Evolutionary conservation across 2,888 invertebrate species (phyloP), one percentile per base, ranked within the genome.

Genomic region (Phrixothrix hirtus): DNA sequence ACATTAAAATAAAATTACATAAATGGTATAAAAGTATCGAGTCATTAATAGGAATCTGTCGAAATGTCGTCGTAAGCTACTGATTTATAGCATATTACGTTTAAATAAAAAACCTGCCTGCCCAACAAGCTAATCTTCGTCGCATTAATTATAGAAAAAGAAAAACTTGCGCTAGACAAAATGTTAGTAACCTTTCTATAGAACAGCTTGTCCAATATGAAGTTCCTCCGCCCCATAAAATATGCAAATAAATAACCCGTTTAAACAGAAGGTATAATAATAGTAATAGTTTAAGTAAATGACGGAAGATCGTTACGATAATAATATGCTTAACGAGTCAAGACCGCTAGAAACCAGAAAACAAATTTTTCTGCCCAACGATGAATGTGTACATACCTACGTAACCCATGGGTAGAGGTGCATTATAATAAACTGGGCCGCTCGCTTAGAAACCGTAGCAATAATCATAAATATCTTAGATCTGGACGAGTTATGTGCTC

Each of bases 121-220:
- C 16, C 39, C 9, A 34, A 39, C 39, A 12, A 50, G 31, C 37
- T 31, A 50, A 50, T 44, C 38, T 42, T 38, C 43, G 43, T 29
- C 29, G 39, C 43, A 37, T 43, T 48, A 48, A 41, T 48, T 41
- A 48, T 27, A 11, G 41, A 34, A 48, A 42, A 48, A 34, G 16
- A 35, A 41, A 39, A 29, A 48, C 15, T n/a, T 31, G 25, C 42
- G 35, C 16, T 30, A 27, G 44, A 32, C 27, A 25, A 25, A 39
- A 39, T 47, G 47, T 47, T 27, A 41, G 32, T 39, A 31, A 32
- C 50, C 50, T 50, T 50, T 50, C 50, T 50, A 50, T 21, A 21
- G n/a, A 34, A 12, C 17, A 15, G 29, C 25, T 31, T 34, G 41
- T 16, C 41, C 10, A 30, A 30, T 16, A 14, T 15, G 39, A 16